These are phyloP conservation scores for Drosophila arawakana DNA, from an alignment of 1,140 invertebrate species.

Conservation along the genomic window DNA sequence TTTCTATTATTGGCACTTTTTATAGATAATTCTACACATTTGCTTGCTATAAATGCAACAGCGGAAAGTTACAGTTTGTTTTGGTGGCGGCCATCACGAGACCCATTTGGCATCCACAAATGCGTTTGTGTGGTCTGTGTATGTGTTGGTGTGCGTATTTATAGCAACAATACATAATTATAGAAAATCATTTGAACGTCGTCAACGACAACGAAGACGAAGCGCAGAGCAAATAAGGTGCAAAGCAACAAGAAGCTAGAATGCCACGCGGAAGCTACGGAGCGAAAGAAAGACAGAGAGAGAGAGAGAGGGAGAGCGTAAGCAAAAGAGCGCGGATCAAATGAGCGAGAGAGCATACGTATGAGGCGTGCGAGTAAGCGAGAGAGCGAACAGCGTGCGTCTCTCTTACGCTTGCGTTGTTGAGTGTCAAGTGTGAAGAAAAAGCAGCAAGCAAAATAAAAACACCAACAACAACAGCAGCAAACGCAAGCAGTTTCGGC, in stretches of 20 bases:
- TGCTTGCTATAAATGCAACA: slow-evolving; percentile 25
- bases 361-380: not conserved
- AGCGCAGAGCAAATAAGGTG: slow-evolving; percentile 56
- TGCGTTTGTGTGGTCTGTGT: slow-evolving; percentile 10
- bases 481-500: slow-evolving; percentile 29
- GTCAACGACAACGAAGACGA: slow-evolving; percentile 9
- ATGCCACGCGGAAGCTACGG: slow-evolving; percentile 74
- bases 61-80: slow-evolving; percentile 50
- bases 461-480: slow-evolving; percentile 27
- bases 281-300: slow-evolving; percentile 6
- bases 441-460: slow-evolving; percentile 38
- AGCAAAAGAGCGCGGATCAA: not conserved
- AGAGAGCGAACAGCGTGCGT: slow-evolving; percentile 19
- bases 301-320: not conserved
- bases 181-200: slow-evolving; percentile 64
- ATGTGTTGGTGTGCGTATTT: slow-evolving; percentile 66
- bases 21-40: slow-evolving; percentile 26
- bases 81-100: slow-evolving; percentile 67
- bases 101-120: slow-evolving; percentile 48
- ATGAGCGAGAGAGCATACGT: not conserved
- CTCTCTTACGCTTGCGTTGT: slow-evolving; percentile 56
- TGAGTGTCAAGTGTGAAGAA: slow-evolving; percentile 41
- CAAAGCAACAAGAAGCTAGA: slow-evolving; percentile 59
- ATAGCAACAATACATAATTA: slow-evolving; percentile 78
- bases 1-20: slow-evolving; percentile 3